Evolutionary conservation across 2,113 vertebrate genomes (phyloP).

Genomic region (Numenius arquata): DNA sequence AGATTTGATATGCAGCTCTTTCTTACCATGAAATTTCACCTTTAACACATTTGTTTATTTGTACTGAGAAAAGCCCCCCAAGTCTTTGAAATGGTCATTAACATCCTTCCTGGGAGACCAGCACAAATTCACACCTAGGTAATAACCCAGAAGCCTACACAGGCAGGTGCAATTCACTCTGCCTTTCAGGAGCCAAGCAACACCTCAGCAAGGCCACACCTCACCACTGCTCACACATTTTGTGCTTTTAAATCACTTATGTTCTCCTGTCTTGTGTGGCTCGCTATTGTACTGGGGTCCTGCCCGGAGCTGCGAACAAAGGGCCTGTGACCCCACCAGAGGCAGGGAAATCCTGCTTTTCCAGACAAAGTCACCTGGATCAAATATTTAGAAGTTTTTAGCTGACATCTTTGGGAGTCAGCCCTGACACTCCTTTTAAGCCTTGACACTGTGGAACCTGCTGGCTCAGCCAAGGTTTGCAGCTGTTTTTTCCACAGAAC

Average conservation of each 20-base stretch:
- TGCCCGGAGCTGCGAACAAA: not conserved
- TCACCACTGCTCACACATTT: not conserved
- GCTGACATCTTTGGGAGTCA: not conserved
- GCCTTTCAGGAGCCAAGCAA: not conserved
- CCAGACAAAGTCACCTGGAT: not conserved
- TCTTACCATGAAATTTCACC: not conserved
- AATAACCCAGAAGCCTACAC: not conserved
- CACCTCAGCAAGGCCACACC: not conserved
- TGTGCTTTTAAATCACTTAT: not conserved
- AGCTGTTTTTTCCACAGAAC: not conserved
- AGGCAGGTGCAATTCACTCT: not conserved
- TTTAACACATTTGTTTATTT: not conserved
- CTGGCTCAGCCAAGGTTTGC: not conserved
- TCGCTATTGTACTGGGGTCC: not conserved
- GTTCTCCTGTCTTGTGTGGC: not conserved
- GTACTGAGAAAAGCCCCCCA: not conserved
- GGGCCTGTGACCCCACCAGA: not conserved
- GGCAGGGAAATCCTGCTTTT: not conserved
- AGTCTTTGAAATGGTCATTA: constrained; percentile 20
- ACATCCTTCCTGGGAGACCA: not conserved
- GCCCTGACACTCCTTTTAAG: not conserved
- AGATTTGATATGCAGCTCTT: not conserved
- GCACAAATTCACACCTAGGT: not conserved
- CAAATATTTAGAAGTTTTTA: not conserved
- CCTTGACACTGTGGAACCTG: not conserved